Conservation (phyloP, 92 coral and sea anemone genomes). For the Montipora capitata region DNA sequence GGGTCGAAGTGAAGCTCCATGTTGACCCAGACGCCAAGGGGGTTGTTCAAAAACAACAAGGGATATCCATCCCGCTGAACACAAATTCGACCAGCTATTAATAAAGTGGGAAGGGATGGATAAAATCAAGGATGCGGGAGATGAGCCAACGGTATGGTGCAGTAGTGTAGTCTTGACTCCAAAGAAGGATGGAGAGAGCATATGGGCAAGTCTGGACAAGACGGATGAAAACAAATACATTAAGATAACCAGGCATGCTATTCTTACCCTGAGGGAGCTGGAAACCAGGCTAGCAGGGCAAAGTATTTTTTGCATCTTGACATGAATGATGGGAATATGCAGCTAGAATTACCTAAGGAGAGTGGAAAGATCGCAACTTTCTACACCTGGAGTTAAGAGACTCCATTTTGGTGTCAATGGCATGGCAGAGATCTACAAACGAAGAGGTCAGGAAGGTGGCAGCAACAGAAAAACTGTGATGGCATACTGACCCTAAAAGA, state of each 20-base stretch:
- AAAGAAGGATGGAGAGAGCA: neutral
- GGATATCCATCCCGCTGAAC: too few relatives aligned
- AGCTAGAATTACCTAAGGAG: neutral
- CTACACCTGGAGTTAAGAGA: neutral
- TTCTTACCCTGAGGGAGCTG: neutral
- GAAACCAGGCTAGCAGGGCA: neutral
- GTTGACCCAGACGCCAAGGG: too few relatives aligned
- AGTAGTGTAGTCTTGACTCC: neutral
- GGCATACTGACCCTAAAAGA: too few relatives aligned
- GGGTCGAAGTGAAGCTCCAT: too few relatives aligned
- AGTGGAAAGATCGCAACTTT: neutral
- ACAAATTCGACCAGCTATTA: too few relatives aligned
- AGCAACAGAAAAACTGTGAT: too few relatives aligned
- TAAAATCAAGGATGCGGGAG: neutral
- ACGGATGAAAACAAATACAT: neutral
- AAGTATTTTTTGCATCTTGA: neutral
- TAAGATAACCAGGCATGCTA: neutral
- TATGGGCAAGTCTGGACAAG: neutral
- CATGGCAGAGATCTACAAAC: neutral
- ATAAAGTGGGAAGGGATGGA: neutral
- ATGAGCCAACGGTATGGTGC: neutral
- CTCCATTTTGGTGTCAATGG: neutral
- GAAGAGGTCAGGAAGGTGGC: neutral
- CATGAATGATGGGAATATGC: neutral
- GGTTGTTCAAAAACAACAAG: too few relatives aligned